phyloP scores from a whole-genome alignment of 2,888 invertebrate genomes.

The Synanthedon formicaeformis region DNA sequence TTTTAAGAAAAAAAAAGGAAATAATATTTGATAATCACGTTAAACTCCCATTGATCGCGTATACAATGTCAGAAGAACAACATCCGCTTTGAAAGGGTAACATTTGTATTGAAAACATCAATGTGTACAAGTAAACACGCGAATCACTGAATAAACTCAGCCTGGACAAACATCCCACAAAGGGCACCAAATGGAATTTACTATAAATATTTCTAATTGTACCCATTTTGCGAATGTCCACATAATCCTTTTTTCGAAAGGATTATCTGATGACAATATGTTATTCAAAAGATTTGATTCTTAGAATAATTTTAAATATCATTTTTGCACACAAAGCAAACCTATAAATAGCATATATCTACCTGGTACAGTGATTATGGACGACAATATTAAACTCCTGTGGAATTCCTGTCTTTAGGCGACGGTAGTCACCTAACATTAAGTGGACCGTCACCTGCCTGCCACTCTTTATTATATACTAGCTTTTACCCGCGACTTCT shows the following conservation, averaged over 20 bases:
- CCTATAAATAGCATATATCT: neutral
- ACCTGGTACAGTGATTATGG: no score
- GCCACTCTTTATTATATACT: no score
- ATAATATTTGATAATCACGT: constrained; percentile 10
- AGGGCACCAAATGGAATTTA: constrained; percentile 27
- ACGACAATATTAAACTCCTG: no score
- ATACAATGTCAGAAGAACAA: constrained; percentile 44
- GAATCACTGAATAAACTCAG: constrained; percentile 43
- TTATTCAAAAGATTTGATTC: constrained; percentile 19
- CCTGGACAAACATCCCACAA: constrained; percentile 57
- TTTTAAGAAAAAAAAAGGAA: constrained; percentile 13
- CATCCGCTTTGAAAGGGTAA: constrained; percentile 45
- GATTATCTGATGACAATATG: constrained; percentile 24
- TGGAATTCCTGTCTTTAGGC: no score
- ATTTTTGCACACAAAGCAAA: neutral
- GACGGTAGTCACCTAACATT: no score
- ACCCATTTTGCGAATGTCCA: constrained; percentile 26
- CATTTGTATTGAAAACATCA: constrained; percentile 25
- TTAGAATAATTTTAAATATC: constrained; percentile 1
- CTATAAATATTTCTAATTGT: constrained; percentile 48
- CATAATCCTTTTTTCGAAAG: constrained; percentile 23
- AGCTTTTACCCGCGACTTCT: no score
- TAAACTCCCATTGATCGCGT: constrained; percentile 6
- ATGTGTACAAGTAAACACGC: constrained; percentile 50
- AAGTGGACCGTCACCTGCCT: no score